Percentiles rank a stretch among this genome's conserved stretches.
Evolutionary conservation across 2,113 vertebrate species (phyloP).

Genomic region (Mustela nigripes): DNA sequence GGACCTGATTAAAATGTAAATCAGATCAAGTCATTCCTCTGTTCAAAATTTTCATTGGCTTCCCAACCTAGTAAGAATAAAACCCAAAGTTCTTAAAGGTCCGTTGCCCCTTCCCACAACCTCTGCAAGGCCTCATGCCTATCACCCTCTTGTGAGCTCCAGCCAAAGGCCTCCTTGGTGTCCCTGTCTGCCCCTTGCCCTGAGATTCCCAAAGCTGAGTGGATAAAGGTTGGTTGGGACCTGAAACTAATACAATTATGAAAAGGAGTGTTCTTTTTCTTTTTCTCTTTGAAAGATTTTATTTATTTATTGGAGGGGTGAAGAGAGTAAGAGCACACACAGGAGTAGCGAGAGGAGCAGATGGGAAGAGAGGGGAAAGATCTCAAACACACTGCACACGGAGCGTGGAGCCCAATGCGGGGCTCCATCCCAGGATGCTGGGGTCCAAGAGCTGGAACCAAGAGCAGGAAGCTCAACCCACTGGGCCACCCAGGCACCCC

Average conservation of each 20-base stretch:
- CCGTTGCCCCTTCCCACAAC: neutral
- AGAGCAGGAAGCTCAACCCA: neutral
- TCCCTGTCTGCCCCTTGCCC: neutral
- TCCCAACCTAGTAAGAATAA: constrained; percentile 22
- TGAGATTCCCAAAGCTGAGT: neutral
- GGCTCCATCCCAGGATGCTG: neutral
- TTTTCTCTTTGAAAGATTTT: neutral
- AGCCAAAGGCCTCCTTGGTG: neutral
- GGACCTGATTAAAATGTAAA: neutral
- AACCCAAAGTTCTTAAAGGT: neutral
- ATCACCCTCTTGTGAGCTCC: neutral
- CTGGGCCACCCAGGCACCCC: neutral
- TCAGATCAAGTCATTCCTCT: neutral
- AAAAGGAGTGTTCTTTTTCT: neutral
- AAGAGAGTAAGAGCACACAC: neutral
- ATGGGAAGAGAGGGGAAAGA: neutral
- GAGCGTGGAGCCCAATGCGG: fast-evolving
- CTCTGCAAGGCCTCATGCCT: neutral
- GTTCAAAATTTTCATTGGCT: neutral
- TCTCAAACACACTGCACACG: neutral
- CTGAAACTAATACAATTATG: neutral
- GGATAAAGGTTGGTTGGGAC: neutral
- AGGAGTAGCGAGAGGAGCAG: neutral
- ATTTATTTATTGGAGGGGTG: neutral
- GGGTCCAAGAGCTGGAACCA: neutral